These are phyloP conservation scores for Pontoporia blainvillei DNA, from an alignment of 2,113 vertebrate species.

Conservation along the genomic window DNA sequence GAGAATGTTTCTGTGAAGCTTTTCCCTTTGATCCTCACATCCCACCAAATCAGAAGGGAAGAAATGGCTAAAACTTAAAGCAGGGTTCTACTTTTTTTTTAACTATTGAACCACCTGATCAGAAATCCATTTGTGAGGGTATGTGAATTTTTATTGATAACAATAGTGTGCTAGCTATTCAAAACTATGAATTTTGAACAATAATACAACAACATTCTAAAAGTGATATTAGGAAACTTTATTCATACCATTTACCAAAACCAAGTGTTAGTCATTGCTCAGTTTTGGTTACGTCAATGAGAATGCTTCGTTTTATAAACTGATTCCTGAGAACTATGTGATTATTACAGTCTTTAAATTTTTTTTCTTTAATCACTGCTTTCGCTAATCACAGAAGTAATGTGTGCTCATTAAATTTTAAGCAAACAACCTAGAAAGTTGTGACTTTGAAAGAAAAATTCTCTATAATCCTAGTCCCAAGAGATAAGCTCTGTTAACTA, in stretches of 20 bases:
- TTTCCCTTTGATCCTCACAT: background rate
- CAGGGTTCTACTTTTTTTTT: background rate
- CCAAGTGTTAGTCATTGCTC: background rate
- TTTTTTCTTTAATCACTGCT: background rate
- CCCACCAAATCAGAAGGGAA: background rate
- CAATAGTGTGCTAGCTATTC: background rate
- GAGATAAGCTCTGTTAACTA: background rate
- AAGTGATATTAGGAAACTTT: constrained; percentile 14
- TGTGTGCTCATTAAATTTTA: background rate
- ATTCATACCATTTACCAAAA: constrained; percentile 6
- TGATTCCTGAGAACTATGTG: background rate
- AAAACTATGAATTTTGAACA: constrained; percentile 23
- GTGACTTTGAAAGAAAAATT: constrained; percentile 4
- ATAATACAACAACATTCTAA: background rate
- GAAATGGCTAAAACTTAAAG: background rate
- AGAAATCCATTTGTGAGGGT: background rate
- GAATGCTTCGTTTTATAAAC: constrained; percentile 22
- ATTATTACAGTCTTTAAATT: background rate
- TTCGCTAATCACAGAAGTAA: constrained; percentile 19
- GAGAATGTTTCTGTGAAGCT: background rate
- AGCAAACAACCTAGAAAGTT: background rate
- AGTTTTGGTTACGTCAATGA: background rate
- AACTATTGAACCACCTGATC: background rate
- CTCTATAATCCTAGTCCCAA: background rate
- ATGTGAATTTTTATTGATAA: background rate